Percentiles rank a stretch among this genome's conserved stretches.
phyloP scores from a whole-genome alignment of 2,888 invertebrate species.

The Leptopilina drosophilae region DNA sequence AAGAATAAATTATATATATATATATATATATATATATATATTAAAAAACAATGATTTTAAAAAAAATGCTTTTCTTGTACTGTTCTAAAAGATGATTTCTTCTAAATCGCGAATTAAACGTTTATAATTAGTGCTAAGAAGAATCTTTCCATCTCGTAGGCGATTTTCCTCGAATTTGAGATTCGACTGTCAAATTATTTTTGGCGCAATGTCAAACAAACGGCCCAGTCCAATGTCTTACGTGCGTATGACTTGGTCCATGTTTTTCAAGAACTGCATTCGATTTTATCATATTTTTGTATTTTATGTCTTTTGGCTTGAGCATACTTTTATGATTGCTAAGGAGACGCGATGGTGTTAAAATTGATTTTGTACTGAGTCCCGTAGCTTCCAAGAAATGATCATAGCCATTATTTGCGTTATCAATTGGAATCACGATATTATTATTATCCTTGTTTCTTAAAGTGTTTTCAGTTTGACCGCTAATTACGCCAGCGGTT shows the following conservation, averaged over 20 bases:
- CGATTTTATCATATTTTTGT: conserved; percentile 83
- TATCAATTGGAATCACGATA: conserved; percentile 69
- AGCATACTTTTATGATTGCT: conserved; percentile 87
- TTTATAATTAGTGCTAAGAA: conserved; percentile 27
- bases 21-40: no score
- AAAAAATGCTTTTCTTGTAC: not conserved
- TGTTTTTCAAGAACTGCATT: conserved; percentile 78
- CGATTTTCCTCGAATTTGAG: not conserved
- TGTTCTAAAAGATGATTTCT: not conserved
- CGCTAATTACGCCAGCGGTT: conserved; percentile 44
- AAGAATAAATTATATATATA: no score
- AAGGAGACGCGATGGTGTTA: conserved; percentile 82
- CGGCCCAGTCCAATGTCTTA: conserved; percentile 78
- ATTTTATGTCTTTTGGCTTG: conserved; percentile 88
- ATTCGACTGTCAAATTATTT: conserved; percentile 45
- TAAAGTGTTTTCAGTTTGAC: conserved; percentile 73
- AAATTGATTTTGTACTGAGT: conserved; percentile 87
- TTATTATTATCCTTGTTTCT: conserved; percentile 73
- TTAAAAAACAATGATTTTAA: not conserved
- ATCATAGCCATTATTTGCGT: conserved; percentile 80
- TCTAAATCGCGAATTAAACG: not conserved
- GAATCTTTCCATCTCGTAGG: conserved; percentile 15
- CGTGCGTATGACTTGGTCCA: conserved; percentile 66
- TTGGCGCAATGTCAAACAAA: conserved; percentile 73
- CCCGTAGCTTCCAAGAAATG: conserved; percentile 89